Conservation (phyloP, 1,140 invertebrate genomes). For the Conopomorpha cramerella region DNA sequence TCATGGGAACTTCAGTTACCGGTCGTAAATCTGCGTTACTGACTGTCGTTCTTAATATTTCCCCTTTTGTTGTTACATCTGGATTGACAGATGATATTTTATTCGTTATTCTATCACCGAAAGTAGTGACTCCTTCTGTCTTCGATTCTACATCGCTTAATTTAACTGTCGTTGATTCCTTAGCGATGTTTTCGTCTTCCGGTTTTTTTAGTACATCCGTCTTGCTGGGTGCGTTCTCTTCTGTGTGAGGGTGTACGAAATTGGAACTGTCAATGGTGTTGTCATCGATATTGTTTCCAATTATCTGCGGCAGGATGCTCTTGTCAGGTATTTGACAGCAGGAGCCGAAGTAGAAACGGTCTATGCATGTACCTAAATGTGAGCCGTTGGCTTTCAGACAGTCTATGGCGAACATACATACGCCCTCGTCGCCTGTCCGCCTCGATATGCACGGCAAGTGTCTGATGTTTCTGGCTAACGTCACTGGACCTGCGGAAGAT, state of each 20-base stretch:
- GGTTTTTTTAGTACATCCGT: too few species aligned
- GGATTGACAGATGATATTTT: too few species aligned
- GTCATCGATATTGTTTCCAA: constrained; percentile 49
- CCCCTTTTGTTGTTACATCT: too few species aligned
- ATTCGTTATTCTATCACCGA: constrained; percentile 33
- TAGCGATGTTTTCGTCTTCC: too few species aligned
- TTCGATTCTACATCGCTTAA: constrained; percentile 33
- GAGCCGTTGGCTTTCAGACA: constrained; percentile 90
- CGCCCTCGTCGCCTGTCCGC: constrained; percentile 75
- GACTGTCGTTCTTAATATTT: too few species aligned
- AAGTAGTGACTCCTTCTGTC: constrained; percentile 21
- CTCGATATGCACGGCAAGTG: constrained; percentile 84
- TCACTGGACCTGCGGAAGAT: constrained; percentile 50
- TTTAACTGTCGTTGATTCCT: constrained; percentile 10
- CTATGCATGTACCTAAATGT: constrained; percentile 88
- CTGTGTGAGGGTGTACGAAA: constrained; percentile 48
- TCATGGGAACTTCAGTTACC: constrained; percentile 44
- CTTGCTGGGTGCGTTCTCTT: too few species aligned
- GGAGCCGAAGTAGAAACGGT: constrained; percentile 89
- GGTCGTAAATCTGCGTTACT: too few species aligned
- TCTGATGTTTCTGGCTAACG: constrained; percentile 79
- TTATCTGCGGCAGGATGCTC: constrained; percentile 43
- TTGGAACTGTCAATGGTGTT: constrained; percentile 46
- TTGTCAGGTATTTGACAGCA: constrained; percentile 76
- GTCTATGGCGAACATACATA: constrained; percentile 94